These are phyloP conservation scores for Solea senegalensis DNA, from an alignment of 2,113 vertebrate species.

Conservation along the genomic window DNA sequence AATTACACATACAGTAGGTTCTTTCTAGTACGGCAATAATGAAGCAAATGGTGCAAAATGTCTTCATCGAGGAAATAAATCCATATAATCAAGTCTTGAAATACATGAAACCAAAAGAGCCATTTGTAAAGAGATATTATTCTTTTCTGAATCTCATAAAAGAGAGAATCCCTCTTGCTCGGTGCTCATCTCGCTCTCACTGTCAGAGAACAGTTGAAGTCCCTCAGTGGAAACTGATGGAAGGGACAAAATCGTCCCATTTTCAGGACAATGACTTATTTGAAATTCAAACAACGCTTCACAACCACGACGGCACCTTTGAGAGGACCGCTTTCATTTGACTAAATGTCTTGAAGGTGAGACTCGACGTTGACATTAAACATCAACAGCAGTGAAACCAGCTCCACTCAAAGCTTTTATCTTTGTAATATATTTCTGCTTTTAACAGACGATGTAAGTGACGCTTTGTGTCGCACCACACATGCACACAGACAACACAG, in stretches of 20 bases:
- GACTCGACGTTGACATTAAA: slow-evolving; percentile 58
- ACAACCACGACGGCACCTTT: slow-evolving; percentile 44
- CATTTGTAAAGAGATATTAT: slow-evolving; percentile 72
- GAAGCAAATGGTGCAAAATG: slow-evolving; percentile 44
- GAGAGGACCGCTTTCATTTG: slow-evolving; percentile 64
- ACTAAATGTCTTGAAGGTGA: slow-evolving; percentile 63
- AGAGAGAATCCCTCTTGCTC: slow-evolving; percentile 63
- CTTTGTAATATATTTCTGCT: slow-evolving; percentile 65
- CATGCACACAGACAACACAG: slow-evolving; percentile 9
- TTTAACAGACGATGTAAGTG: slow-evolving; percentile 29
- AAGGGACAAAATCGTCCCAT: slow-evolving; percentile 73
- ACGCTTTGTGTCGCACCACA: slow-evolving; percentile 8
- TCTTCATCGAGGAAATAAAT: slow-evolving; percentile 65
- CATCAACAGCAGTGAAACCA: slow-evolving; percentile 51
- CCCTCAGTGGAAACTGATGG: slow-evolving; percentile 68
- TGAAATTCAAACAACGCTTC: slow-evolving; percentile 75
- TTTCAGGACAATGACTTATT: slow-evolving; percentile 72
- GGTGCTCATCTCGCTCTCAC: slow-evolving; percentile 59
- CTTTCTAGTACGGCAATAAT: slow-evolving; percentile 51
- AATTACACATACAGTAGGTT: slow-evolving; percentile 56
- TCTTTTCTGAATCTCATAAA: slow-evolving; percentile 64
- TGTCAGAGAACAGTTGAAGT: slow-evolving; percentile 60
- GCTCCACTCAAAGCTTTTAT: slow-evolving; percentile 52
- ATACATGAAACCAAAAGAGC: slow-evolving; percentile 67
- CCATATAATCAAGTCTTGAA: slow-evolving; percentile 71